phyloP scores from a whole-genome alignment of 2,113 vertebrate species.

The Brienomyrus longianalis region DNA sequence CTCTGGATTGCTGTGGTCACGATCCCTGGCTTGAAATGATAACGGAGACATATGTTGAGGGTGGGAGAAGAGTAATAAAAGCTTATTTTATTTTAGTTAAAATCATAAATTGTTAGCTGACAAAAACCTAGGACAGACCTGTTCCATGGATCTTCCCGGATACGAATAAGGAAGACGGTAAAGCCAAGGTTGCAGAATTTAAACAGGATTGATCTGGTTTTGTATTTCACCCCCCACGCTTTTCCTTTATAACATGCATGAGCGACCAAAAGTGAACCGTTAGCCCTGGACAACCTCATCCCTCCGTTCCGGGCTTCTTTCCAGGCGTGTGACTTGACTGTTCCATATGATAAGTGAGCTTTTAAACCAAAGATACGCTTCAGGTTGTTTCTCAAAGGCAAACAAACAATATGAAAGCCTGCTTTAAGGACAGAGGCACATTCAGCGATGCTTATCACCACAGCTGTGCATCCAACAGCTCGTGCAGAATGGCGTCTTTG shows the following conservation, averaged over 20 bases:
- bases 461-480: neutral
- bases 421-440: slow-evolving; percentile 10
- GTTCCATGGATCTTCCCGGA: neutral
- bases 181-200: slow-evolving; percentile 18
- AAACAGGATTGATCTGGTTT: slow-evolving; percentile 37
- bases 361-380: slow-evolving; percentile 38
- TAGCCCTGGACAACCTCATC: neutral
- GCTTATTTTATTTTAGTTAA: no score
- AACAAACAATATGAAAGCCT: neutral
- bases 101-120: neutral
- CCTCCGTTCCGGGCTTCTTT: neutral
- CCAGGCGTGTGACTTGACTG: neutral
- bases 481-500: neutral
- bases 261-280: slow-evolving; percentile 8
- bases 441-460: neutral
- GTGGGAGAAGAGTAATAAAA: neutral
- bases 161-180: neutral
- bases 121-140: neutral
- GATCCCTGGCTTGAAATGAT: neutral
- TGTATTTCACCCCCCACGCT: slow-evolving; percentile 13
- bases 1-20: neutral
- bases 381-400: slow-evolving; percentile 40
- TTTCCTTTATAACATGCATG: slow-evolving; percentile 40
- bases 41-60: neutral
- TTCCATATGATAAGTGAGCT: slow-evolving; percentile 22